phyloP scores from a whole-genome alignment of 1,140 invertebrate genomes.

The Trissolcus basalis region DNA sequence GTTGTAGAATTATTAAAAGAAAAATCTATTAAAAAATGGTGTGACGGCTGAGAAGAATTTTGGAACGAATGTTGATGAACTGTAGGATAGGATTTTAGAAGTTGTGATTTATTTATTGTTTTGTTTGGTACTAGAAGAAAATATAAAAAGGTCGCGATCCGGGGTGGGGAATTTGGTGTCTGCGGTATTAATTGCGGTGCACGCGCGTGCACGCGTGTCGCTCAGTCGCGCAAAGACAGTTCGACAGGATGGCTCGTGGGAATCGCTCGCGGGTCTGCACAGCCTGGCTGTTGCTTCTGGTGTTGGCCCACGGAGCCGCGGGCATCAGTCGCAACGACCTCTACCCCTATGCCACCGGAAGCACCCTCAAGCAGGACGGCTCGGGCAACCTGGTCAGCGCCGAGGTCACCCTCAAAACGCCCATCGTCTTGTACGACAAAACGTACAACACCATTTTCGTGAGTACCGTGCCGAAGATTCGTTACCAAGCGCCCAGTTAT shows the following conservation, averaged over 20 bases:
- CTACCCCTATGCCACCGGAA: slow-evolving; percentile 62
- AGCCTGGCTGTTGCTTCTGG: slow-evolving; percentile 23
- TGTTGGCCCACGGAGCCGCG: slow-evolving; percentile 45
- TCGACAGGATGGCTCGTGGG: slow-evolving; percentile 69
- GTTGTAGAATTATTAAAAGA: no score
- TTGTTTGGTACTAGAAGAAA: no score
- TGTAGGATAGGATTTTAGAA: no score
- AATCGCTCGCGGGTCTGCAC: slow-evolving; percentile 52
- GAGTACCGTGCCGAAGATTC: slow-evolving; percentile 80
- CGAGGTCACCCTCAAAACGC: slow-evolving; percentile 76
- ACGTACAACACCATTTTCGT: slow-evolving; percentile 84
- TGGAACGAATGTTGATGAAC: no score
- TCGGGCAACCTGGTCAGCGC: slow-evolving; percentile 70
- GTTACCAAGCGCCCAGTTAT: slow-evolving; percentile 31
- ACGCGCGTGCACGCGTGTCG: slow-evolving; percentile 40
- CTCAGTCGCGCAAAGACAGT: slow-evolving; percentile 69
- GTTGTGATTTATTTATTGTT: no score
- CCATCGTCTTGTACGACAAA: slow-evolving; percentile 84
- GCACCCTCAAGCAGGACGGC: slow-evolving; percentile 59
- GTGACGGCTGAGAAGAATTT: no score
- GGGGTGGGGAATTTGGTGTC: no score
- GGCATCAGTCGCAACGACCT: slow-evolving; percentile 62
- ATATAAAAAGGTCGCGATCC: no score
- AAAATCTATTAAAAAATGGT: no score
- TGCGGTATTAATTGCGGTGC: slow-evolving; percentile 13